A percentile compares a stretch with the other conserved stretches of the same genome.
Conservation (phyloP, 2,113 vertebrate species). For the Thunnus thynnus region DNA sequence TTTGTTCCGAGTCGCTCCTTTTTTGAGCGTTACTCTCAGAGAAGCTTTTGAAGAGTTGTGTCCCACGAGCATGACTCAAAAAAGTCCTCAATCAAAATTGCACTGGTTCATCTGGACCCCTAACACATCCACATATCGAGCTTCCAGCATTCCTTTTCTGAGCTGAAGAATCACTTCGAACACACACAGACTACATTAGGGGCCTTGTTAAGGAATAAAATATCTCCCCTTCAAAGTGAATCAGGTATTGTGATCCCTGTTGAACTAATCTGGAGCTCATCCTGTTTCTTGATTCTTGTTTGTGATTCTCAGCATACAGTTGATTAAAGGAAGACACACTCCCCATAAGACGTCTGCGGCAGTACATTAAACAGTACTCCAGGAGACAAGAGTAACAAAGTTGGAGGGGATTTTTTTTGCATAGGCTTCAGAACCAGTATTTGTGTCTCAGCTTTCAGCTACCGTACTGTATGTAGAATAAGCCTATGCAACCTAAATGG, state of each 20-base stretch:
- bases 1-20: slow-evolving; percentile 19
- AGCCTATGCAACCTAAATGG: not conserved
- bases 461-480: not conserved
- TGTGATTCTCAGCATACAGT: slow-evolving; percentile 30
- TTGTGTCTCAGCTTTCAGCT: not conserved
- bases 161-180: not conserved
- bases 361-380: slow-evolving; percentile 8
- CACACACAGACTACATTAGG: slow-evolving; percentile 36
- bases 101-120: slow-evolving; percentile 27
- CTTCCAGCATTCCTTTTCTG: slow-evolving; percentile 23
- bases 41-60: slow-evolving; percentile 15
- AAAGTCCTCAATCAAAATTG: slow-evolving; percentile 39
- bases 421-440: not conserved
- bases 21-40: slow-evolving; percentile 21
- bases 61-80: slow-evolving; percentile 21
- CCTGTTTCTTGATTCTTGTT: slow-evolving; percentile 22
- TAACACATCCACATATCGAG: not conserved
- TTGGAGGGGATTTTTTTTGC: not conserved
- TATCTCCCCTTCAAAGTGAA: slow-evolving; percentile 52
- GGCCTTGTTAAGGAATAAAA: slow-evolving; percentile 20
- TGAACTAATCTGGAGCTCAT: slow-evolving; percentile 26
- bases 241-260: slow-evolving; percentile 31
- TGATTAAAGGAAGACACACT: slow-evolving; percentile 35
- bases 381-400: not conserved
- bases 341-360: not conserved